These are phyloP conservation scores for Lepidochrysops patricia DNA, from an alignment of 2,888 invertebrate species.

Conservation along the genomic window DNA sequence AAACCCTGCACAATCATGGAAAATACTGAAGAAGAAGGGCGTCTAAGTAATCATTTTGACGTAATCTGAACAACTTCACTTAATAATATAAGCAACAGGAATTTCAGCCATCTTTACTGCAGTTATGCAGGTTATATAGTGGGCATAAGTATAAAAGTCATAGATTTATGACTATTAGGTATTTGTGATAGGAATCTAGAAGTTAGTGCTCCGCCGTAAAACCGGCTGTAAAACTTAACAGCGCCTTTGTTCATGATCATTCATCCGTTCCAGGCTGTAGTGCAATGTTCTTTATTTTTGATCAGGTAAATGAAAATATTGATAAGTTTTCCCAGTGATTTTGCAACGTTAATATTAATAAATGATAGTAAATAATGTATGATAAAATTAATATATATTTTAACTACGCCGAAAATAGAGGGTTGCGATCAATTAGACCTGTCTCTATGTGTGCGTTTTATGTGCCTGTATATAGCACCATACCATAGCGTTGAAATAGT, in stretches of 20 bases:
- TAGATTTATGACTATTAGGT: conserved; percentile 13
- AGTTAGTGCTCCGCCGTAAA: conserved; percentile 46
- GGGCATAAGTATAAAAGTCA: not conserved
- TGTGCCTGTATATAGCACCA: too few species aligned
- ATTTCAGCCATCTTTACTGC: not conserved
- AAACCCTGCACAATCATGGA: too few species aligned
- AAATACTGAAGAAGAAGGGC: too few species aligned
- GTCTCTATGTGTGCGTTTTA: too few species aligned
- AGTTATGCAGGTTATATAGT: conserved; percentile 1
- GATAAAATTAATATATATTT: too few species aligned
- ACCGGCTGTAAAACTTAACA: conserved; percentile 44
- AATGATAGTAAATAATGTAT: too few species aligned
- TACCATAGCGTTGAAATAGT: too few species aligned
- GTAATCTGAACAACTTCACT: too few species aligned
- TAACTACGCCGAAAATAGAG: too few species aligned
- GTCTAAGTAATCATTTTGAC: too few species aligned
- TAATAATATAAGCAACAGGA: too few species aligned
- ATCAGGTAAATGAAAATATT: not conserved
- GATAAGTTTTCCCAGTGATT: not conserved
- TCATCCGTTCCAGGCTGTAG: conserved; percentile 34
- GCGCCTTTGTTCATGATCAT: conserved; percentile 39
- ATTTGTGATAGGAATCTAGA: conserved; percentile 33
- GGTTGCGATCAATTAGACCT: too few species aligned
- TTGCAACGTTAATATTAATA: not conserved
- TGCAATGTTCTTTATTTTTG: not conserved